phyloP scores from a whole-genome alignment of 2,797 vertebrate genomes.

The Toxotes lorentzi region DNA sequence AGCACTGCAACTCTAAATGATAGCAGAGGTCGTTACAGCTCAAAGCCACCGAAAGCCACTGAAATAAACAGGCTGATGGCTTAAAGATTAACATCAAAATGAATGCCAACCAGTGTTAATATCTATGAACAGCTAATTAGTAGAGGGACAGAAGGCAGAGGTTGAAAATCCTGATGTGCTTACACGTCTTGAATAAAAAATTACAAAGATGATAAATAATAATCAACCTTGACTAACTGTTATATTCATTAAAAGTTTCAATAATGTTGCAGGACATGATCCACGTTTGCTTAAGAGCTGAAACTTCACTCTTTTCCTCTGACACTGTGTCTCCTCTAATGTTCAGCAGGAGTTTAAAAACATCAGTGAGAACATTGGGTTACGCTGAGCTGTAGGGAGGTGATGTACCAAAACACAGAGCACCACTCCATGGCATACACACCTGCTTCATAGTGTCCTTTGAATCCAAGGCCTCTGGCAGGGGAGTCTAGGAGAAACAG shows the following conservation, averaged over 20 bases:
- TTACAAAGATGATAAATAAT: conserved; percentile 1
- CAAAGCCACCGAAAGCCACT: conserved; percentile 2
- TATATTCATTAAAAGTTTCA: not conserved
- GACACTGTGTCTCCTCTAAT: not conserved
- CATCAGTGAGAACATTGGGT: conserved; percentile 36
- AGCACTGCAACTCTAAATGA: conserved; percentile 65
- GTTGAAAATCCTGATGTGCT: not conserved
- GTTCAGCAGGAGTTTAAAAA: conserved; percentile 24
- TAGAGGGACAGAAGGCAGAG: not conserved
- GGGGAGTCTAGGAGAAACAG: conserved; percentile 88
- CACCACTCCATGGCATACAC: conserved; percentile 46
- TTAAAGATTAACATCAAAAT: not conserved
- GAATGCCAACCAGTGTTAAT: not conserved
- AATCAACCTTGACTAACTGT: not conserved
- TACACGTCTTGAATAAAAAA: not conserved
- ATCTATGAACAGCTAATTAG: conserved; percentile 5
- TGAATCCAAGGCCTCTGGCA: conserved; percentile 86
- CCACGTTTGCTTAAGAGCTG: not conserved
- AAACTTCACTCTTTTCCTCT: not conserved
- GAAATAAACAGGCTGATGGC: not conserved
- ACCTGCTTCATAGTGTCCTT: conserved; percentile 92
- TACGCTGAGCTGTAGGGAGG: conserved; percentile 6
- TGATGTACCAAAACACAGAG: conserved; percentile 11
- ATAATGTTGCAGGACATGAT: not conserved
- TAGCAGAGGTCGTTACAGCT: conserved; percentile 44